Evolutionary conservation across 2,113 vertebrate species (phyloP).

Genomic region (Lathamus discolor): DNA sequence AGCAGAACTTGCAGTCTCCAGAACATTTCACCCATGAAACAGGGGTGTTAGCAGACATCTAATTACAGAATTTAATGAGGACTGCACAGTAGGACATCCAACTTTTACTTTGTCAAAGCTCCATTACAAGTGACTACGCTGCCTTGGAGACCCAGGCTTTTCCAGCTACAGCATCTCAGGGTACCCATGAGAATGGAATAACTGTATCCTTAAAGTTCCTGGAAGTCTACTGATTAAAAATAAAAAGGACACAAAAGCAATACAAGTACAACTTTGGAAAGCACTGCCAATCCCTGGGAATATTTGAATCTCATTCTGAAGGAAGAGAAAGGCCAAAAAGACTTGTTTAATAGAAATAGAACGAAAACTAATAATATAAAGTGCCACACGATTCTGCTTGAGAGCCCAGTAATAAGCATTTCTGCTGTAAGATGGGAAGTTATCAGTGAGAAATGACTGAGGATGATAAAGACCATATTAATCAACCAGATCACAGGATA

Average conservation of each 20-base stretch:
- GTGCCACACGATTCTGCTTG: neutral
- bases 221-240: neutral
- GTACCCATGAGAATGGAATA: neutral
- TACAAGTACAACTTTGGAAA: neutral
- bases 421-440: neutral
- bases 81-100: neutral
- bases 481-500: neutral
- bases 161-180: neutral
- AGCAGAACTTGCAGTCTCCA: neutral
- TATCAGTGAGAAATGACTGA: neutral
- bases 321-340: neutral
- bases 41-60: neutral
- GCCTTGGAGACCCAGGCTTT: neutral
- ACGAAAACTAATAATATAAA: neutral
- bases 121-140: neutral
- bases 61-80: neutral
- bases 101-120: neutral
- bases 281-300: neutral
- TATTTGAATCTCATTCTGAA: neutral
- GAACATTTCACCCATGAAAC: neutral
- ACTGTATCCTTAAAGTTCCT: neutral
- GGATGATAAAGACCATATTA: neutral
- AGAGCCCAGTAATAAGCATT: neutral
- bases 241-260: neutral
- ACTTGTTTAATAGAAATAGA: neutral